A percentile compares a stretch with the other conserved stretches of the same genome.
Evolutionary conservation across 2,888 invertebrate species (phyloP).

Genomic region (Pachydiplax longipennis): DNA sequence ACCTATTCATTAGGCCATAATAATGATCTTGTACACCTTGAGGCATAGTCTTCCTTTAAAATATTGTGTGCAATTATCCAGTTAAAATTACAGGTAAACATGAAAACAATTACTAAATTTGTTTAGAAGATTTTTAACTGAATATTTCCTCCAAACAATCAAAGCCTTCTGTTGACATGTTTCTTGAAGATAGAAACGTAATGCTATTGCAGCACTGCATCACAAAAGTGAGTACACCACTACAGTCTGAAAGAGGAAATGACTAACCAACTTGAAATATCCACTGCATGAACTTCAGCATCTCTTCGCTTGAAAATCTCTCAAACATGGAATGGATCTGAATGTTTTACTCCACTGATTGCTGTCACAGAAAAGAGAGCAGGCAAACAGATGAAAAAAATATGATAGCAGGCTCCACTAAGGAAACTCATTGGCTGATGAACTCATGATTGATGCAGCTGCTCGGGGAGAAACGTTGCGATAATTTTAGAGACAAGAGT

Average conservation of each 20-base stretch:
- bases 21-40: not conserved
- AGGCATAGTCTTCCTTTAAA: not conserved
- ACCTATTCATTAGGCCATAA: conserved; percentile 10
- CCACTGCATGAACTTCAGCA: not conserved
- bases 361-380: not conserved
- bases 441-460: not conserved
- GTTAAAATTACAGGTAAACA: not conserved
- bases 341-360: not conserved
- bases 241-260: not conserved
- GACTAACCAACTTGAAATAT: not conserved
- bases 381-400: not conserved
- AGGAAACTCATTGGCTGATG: not conserved
- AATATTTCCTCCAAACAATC: not conserved
- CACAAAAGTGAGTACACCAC: not conserved
- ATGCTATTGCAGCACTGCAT: not conserved
- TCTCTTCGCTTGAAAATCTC: not conserved
- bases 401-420: not conserved
- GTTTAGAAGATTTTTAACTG: not conserved
- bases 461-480: not conserved
- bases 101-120: not conserved
- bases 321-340: conserved; percentile 27
- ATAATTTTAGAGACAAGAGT: not conserved
- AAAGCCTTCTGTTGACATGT: not conserved
- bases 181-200: not conserved
- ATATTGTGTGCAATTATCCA: not conserved